These are phyloP conservation scores for Heliconius melpomene DNA, from an alignment of 1,140 invertebrate species.

Conservation along the genomic window DNA sequence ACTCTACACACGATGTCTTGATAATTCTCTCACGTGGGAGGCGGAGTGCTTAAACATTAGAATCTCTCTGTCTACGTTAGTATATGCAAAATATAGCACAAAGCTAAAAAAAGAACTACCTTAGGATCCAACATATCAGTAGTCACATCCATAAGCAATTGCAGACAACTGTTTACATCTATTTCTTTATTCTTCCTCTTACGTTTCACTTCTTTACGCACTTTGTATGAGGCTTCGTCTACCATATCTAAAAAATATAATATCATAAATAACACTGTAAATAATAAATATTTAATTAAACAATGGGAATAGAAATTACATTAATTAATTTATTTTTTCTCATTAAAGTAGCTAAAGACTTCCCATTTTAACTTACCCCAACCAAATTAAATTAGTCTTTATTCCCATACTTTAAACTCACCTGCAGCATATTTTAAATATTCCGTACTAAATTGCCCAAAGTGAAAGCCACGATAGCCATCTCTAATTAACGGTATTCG, in stretches of 20 bases:
- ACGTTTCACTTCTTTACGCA: slow-evolving; percentile 58
- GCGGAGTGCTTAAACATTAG: too few species aligned
- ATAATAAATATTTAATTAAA: too few species aligned
- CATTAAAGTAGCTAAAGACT: too few species aligned
- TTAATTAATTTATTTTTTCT: too few species aligned
- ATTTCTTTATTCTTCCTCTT: slow-evolving; percentile 81
- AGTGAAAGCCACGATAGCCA: slow-evolving; percentile 54
- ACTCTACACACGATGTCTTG: too few species aligned
- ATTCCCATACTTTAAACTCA: slow-evolving; percentile 34
- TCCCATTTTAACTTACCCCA: too few species aligned
- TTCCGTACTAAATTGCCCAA: slow-evolving; percentile 66
- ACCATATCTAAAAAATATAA: slow-evolving; percentile 52
- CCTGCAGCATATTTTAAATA: slow-evolving; percentile 64
- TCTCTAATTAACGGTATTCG: slow-evolving; percentile 58
- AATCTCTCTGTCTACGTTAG: too few species aligned
- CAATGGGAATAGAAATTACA: too few species aligned
- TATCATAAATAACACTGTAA: too few species aligned
- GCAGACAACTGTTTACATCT: slow-evolving; percentile 93
- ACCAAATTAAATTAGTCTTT: too few species aligned
- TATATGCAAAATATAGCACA: too few species aligned
- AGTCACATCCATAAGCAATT: slow-evolving; percentile 91
- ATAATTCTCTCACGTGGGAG: too few species aligned
- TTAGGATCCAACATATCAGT: slow-evolving; percentile 86
- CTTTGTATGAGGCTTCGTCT: slow-evolving; percentile 57
- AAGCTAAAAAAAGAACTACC: slow-evolving; percentile 38